Base-by-base conservation (phyloP, 2,113 vertebrate species). In the Cheirogaleus medius region DNA sequence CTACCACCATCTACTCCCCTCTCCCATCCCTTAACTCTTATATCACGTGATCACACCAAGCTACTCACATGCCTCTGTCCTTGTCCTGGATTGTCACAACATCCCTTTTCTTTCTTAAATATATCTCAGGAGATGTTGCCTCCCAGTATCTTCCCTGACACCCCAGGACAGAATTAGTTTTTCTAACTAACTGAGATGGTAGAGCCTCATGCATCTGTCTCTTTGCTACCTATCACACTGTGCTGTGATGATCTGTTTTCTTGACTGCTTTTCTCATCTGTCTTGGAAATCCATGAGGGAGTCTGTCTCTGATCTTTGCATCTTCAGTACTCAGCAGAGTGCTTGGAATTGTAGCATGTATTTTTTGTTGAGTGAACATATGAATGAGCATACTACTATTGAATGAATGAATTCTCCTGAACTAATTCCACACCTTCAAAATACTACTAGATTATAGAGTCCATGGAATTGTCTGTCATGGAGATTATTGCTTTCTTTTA, bases 391-490 rank as follows among this genome's bases (percentile, higher is more conserved):
- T 23, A 52, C 25, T 60, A 7, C 8, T 58, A 69, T 25, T 81
- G 52, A 95, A 92, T 84, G 60, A 89, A 49, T 95, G 66, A 42
- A 60, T 91, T 92, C 37, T 89, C 47, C 27, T 49, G 34, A 71
- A 34, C 49, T 85, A 84, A 64, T 27, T 34, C n/a, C 54, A 77
- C 4, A 76, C 58, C 25, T 88, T 37, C 39, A 96, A 87, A 96
- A 47, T 52, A 88, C 3, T 88, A 12, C 42, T 64, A 32, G 81
- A 90, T 69, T 52, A 39, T 18, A 47, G 34, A 49, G 4, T 77
- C 54, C 21, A 23, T 37, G 9, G 47, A 66, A 56, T 86, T 94
- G 17, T 37, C 29, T 63, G 20, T 29, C 7, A 5, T 85, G 9
- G 20, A 92, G 44, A 58, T 82, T 37, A 82, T 32, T 71, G 49